These are phyloP conservation scores for Anguilla megastoma DNA, from an alignment of 2,797 vertebrate species.

Conservation along the genomic window DNA sequence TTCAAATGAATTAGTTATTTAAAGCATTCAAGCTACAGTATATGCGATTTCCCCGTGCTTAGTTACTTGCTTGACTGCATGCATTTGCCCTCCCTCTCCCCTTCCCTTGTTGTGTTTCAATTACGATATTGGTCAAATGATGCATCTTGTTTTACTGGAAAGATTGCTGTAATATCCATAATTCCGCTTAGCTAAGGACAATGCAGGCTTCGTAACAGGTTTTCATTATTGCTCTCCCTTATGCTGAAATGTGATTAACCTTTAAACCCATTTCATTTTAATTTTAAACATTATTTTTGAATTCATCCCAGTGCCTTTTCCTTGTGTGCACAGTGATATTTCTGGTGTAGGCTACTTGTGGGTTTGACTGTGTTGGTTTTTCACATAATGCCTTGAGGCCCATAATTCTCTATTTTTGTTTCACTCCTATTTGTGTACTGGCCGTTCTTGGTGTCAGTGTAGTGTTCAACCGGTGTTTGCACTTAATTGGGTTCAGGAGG, in stretches of 20 bases:
- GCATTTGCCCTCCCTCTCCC: neutral
- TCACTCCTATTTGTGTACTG: no score
- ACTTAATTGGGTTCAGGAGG: no score
- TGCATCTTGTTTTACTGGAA: conserved; percentile 22
- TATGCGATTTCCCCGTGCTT: conserved; percentile 34
- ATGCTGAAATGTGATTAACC: conserved; percentile 32
- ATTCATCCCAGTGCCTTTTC: neutral
- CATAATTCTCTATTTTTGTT: no score
- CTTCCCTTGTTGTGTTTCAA: conserved; percentile 28
- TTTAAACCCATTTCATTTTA: neutral
- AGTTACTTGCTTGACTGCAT: neutral
- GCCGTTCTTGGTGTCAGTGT: no score
- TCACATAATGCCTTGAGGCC: no score
- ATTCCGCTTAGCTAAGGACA: conserved; percentile 28
- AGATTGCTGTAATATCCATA: conserved; percentile 22
- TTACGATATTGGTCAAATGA: conserved; percentile 32
- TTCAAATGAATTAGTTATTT: conserved; percentile 44
- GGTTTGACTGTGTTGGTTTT: neutral
- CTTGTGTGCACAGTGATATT: neutral
- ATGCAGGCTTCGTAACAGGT: conserved; percentile 18
- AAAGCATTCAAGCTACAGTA: conserved; percentile 29
- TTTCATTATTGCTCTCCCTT: conserved; percentile 23
- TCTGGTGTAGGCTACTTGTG: neutral
- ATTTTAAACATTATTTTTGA: neutral
- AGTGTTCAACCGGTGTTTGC: no score